Percentiles rank a stretch among this genome's conserved stretches.
phyloP scores from a whole-genome alignment of 2,797 vertebrate genomes.

The Distichodus sexfasciatus region DNA sequence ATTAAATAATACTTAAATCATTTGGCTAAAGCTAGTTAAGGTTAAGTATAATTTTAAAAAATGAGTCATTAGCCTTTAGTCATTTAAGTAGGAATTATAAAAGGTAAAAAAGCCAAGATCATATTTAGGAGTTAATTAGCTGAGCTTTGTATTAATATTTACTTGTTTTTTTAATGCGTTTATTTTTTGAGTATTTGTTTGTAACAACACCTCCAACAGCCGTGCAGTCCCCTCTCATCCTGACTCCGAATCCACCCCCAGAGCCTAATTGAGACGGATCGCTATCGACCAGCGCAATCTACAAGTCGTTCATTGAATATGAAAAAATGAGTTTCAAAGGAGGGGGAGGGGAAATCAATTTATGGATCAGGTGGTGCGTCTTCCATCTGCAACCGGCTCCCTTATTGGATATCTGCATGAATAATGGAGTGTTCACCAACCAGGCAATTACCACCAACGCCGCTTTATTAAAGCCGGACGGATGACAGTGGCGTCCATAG shows the following conservation, averaged over 20 bases:
- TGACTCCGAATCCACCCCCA: slow-evolving; percentile 3
- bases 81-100: too few relatives aligned
- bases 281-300: slow-evolving; percentile 73
- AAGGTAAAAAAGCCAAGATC: too few relatives aligned
- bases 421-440: slow-evolving; percentile 74
- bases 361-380: slow-evolving; percentile 74
- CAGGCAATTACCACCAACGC: slow-evolving; percentile 73
- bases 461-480: slow-evolving; percentile 73
- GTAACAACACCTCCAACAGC: background rate
- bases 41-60: too few relatives aligned
- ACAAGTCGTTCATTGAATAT: slow-evolving; percentile 77
- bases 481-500: slow-evolving; percentile 20
- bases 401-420: slow-evolving; percentile 78
- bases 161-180: slow-evolving; percentile 20
- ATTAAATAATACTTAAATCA: too few relatives aligned
- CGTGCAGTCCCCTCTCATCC: slow-evolving; percentile 2
- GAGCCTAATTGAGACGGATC: slow-evolving; percentile 73
- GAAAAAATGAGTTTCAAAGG: slow-evolving; percentile 72
- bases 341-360: slow-evolving; percentile 69
- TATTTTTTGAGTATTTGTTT: background rate
- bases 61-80: too few relatives aligned
- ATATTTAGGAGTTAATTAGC: too few relatives aligned
- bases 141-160: too few relatives aligned
- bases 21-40: too few relatives aligned
- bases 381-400: slow-evolving; percentile 32